Conservation (phyloP, 1,140 invertebrate genomes). For the Drosophila lowei region DNA sequence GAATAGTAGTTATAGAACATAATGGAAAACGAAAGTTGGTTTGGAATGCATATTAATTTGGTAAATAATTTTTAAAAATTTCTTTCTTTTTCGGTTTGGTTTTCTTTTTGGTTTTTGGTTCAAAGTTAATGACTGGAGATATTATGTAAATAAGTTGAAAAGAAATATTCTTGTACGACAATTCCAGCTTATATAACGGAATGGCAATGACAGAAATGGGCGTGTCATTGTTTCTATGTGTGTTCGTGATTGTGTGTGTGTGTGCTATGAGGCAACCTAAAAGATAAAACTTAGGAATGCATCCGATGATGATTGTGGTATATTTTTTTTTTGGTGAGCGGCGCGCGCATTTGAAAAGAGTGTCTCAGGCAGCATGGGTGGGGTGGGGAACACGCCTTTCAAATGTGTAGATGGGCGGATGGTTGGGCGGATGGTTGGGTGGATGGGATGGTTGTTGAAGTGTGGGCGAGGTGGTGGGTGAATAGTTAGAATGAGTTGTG, state of each 20-base stretch:
- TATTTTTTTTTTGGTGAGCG: slow-evolving; percentile 1
- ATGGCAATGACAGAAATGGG: slow-evolving; percentile 50
- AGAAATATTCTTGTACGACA: slow-evolving; percentile 59
- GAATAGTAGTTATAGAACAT: slow-evolving; percentile 38
- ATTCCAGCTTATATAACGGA: slow-evolving; percentile 61
- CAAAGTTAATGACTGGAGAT: slow-evolving; percentile 83
- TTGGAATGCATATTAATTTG: slow-evolving; percentile 67
- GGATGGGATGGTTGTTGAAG: neutral
- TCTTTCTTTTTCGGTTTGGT: slow-evolving; percentile 17
- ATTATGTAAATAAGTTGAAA: slow-evolving; percentile 69
- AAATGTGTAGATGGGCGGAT: slow-evolving; percentile 42
- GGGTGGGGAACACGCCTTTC: slow-evolving; percentile 39
- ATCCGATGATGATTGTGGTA: slow-evolving; percentile 26
- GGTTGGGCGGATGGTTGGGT: slow-evolving; percentile 33
- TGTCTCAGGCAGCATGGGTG: slow-evolving; percentile 42
- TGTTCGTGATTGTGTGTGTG: slow-evolving; percentile 19
- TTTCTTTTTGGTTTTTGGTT: slow-evolving; percentile 29
- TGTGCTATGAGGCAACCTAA: slow-evolving; percentile 32
- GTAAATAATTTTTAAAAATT: slow-evolving; percentile 63
- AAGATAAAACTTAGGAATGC: slow-evolving; percentile 43
- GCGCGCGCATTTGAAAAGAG: slow-evolving; percentile 73
- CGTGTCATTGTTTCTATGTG: slow-evolving; percentile 38
- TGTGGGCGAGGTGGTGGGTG: slow-evolving; percentile 15
- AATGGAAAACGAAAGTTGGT: slow-evolving; percentile 32
- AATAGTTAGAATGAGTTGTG: slow-evolving; percentile 40